Evolutionary conservation across 1,140 invertebrate genomes (phyloP), one percentile per base, ranked within the genome.

Genomic region (Chrysoperla carnea): DNA sequence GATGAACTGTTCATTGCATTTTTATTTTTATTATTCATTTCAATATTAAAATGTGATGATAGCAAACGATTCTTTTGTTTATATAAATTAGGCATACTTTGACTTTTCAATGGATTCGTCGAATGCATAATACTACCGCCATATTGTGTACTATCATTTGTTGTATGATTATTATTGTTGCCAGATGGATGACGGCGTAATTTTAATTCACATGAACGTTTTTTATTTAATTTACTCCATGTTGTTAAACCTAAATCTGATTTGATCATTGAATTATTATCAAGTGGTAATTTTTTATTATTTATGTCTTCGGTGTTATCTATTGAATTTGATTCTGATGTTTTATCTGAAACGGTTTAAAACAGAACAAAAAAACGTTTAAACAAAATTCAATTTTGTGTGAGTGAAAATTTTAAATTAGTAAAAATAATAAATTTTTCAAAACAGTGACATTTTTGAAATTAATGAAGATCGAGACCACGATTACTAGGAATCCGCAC

Each of bases 201-300:
- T 48, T 54, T 56, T 56, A 63, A 60, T 42, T 56, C 68, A 54
- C 41, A 60, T 41, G 59, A 56, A 44, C 47, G 50, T 8, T 50
- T 67, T 51, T 75, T 76, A 60, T 82, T 82, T 48, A 87, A 61
- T 57, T 86, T 86, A 61, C 80, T 81, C 82, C 83, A 82, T 6
- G 84, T 84, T 37, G 83, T 80, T 47, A 72, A 70, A 48, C 77
- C 77, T 42, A 78, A 78, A 56, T 88, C 84, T 31, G 84, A 87
- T 55, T 77, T 78, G 38, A 78, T 78, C 81, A 89, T 85, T 43
- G 80, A 81, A 40, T 72, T 69, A 52, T 81, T 75, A 58, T 79
- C 51, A 52, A 67, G 36, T 38, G 17, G 17, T 23, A 23, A 23
- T 23, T 23, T 23, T 23, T 23, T 23, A 23, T 23, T 23, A 23